These are phyloP conservation scores for Bombus soroeensis DNA, from an alignment of 1,140 invertebrate species.

Conservation along the genomic window DNA sequence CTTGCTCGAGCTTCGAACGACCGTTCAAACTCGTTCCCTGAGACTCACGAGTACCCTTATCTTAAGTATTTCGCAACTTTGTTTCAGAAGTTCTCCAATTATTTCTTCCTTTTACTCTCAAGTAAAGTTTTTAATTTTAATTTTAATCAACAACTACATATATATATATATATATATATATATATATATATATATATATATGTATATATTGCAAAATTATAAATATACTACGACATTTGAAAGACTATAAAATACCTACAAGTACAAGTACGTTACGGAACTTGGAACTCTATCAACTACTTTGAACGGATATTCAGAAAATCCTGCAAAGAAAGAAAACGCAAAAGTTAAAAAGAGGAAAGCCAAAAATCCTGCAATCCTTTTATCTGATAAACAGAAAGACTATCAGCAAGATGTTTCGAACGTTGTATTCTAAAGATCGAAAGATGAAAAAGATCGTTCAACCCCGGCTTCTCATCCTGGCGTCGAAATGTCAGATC, in stretches of 20 bases:
- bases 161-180: background rate
- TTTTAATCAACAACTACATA: background rate
- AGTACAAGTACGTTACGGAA: background rate
- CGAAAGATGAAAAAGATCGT: background rate
- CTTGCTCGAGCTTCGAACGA: background rate
- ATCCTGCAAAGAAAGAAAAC: no score
- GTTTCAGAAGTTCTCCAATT: no score
- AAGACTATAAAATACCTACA: background rate
- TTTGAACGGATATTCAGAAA: no score
- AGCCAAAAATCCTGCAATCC: background rate
- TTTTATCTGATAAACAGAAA: background rate
- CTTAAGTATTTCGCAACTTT: no score
- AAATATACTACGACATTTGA: background rate
- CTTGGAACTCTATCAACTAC: background rate
- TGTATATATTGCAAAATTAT: background rate
- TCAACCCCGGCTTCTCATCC: background rate
- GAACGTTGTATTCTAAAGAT: background rate
- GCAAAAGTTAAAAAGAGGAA: no score
- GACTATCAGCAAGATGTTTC: background rate
- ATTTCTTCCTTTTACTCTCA: background rate
- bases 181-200: background rate
- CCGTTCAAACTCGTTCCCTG: background rate
- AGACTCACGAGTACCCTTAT: background rate
- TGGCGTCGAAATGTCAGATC: slow-evolving; percentile 56
- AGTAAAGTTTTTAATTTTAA: background rate